Percentiles rank a stretch among this genome's conserved stretches.
Conservation (phyloP, 2,113 vertebrate species). For the Ictalurus furcatus region DNA sequence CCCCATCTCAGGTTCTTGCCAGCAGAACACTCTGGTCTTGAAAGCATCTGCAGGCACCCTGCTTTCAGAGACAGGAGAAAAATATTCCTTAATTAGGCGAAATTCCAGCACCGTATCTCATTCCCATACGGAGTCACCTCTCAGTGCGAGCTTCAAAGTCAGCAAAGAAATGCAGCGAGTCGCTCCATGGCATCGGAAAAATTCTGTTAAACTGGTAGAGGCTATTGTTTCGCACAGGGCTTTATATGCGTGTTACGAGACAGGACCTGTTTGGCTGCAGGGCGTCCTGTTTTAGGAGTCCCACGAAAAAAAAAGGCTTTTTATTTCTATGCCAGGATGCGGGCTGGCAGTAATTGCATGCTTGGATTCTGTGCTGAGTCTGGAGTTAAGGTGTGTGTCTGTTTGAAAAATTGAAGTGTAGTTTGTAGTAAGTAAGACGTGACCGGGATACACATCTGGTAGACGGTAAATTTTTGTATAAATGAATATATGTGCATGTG, state of each 20-base stretch:
- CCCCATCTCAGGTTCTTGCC: conserved; percentile 7
- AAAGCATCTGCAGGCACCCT: conserved; percentile 45
- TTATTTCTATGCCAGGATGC: conserved; percentile 52
- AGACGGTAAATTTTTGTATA: neutral
- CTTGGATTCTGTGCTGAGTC: conserved; percentile 25
- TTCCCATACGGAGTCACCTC: conserved; percentile 40
- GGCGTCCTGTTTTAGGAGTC: conserved; percentile 47
- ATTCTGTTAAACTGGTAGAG: conserved; percentile 37
- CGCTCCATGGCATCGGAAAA: conserved; percentile 33
- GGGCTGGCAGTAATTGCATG: conserved; percentile 9
- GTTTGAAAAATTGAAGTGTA: conserved; percentile 27
- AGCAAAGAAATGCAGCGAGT: conserved; percentile 4
- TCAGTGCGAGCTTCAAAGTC: conserved; percentile 44
- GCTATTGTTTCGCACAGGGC: conserved; percentile 35
- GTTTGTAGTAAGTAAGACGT: neutral
- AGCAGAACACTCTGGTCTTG: conserved; percentile 21
- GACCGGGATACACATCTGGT: neutral
- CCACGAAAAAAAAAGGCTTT: conserved; percentile 55
- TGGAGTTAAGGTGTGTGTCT: conserved; percentile 33
- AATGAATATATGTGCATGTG: neutral
- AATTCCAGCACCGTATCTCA: conserved; percentile 60
- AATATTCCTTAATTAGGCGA: conserved; percentile 49
- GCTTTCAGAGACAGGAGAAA: conserved; percentile 15
- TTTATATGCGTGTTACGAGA: conserved; percentile 51
- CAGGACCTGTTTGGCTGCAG: conserved; percentile 57